phyloP scores from a whole-genome alignment of 2,113 vertebrate genomes.

The Holacanthus passer region DNA sequence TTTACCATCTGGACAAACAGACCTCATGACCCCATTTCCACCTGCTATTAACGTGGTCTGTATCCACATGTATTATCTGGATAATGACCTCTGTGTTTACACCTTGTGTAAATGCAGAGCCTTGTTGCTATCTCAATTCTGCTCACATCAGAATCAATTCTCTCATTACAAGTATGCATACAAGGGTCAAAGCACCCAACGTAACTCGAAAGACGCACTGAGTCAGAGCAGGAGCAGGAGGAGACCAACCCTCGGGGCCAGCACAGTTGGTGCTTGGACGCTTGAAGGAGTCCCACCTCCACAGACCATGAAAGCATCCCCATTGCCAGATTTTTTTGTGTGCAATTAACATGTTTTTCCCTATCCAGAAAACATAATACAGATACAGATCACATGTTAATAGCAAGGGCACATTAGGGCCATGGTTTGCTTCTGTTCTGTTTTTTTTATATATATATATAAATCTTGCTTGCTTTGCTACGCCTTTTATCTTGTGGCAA shows the following conservation, averaged over 20 bases:
- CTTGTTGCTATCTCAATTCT: neutral
- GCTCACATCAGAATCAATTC: neutral
- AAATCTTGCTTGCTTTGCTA: too few relatives aligned
- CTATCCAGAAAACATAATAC: neutral
- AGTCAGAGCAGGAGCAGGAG: neutral
- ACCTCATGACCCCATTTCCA: too few relatives aligned
- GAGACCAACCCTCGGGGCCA: neutral
- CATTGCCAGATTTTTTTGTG: too few relatives aligned
- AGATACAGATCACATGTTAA: constrained; percentile 2
- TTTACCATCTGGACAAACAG: neutral
- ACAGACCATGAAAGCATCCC: neutral
- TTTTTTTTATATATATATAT: too few relatives aligned
- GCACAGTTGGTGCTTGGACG: neutral
- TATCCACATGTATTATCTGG: neutral
- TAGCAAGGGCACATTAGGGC: too few relatives aligned
- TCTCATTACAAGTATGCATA: neutral
- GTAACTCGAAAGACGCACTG: neutral
- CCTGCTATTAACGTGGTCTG: neutral
- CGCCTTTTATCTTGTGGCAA: neutral
- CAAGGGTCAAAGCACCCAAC: neutral
- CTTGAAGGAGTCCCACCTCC: neutral
- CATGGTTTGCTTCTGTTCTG: too few relatives aligned
- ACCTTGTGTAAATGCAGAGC: neutral
- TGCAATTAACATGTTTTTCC: neutral
- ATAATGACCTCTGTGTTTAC: neutral